Conservation (phyloP, 2,888 invertebrate genomes). For the Amiota communis region DNA sequence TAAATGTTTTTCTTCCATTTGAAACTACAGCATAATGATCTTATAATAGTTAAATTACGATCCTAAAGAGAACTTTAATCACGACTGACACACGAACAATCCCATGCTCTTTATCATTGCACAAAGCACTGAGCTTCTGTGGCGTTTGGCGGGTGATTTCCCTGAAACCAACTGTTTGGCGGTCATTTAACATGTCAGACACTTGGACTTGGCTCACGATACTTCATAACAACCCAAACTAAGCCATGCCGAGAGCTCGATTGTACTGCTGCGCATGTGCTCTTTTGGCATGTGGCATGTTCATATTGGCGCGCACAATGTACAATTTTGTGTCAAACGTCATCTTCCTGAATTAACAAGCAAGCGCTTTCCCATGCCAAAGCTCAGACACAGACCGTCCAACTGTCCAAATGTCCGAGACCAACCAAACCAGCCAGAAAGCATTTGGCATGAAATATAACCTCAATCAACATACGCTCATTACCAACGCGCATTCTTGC, state of each 20-base stretch:
- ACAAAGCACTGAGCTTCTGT: not conserved
- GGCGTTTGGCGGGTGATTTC: not conserved
- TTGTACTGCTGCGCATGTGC: slow-evolving; percentile 47
- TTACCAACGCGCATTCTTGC: slow-evolving; percentile 41
- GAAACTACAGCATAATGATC: no score
- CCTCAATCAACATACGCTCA: slow-evolving; percentile 72
- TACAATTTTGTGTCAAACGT: slow-evolving; percentile 57
- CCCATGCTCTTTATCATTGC: not conserved
- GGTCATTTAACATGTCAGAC: slow-evolving; percentile 29
- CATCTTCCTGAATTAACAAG: slow-evolving; percentile 50
- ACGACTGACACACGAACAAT: slow-evolving; percentile 41
- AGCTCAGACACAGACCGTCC: not conserved
- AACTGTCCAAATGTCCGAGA: no score
- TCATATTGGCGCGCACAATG: slow-evolving; percentile 2
- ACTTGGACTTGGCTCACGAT: not conserved
- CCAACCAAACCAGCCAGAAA: slow-evolving; percentile 24
- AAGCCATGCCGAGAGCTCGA: slow-evolving; percentile 11
- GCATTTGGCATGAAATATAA: slow-evolving; percentile 64
- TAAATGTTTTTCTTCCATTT: no score
- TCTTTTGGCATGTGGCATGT: slow-evolving; percentile 2
- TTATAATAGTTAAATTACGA: slow-evolving; percentile 55
- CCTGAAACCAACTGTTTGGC: slow-evolving; percentile 6
- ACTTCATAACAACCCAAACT: slow-evolving; percentile 6
- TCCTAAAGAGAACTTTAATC: slow-evolving; percentile 59
- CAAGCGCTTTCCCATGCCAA: slow-evolving; percentile 35